phyloP scores from a whole-genome alignment of 2,113 vertebrate species.

The Entosphenus tridentatus region DNA sequence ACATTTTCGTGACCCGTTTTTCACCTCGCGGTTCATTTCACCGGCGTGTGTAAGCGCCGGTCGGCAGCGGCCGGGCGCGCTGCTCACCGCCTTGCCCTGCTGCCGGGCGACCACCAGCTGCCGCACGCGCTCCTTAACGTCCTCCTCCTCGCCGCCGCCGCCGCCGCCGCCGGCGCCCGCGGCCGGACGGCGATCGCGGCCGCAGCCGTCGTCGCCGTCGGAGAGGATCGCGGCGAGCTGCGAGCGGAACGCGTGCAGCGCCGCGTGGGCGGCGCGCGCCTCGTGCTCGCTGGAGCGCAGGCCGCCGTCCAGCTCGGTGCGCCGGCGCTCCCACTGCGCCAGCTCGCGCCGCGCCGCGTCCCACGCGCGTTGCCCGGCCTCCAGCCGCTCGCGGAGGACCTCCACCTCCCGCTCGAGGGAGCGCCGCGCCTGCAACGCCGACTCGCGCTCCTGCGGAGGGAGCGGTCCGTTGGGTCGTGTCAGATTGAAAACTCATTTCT shows the following conservation, averaged over 20 bases:
- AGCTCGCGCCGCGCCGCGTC: slow-evolving; percentile 27
- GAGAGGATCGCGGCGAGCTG: slow-evolving; percentile 24
- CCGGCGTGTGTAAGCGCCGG: too few relatives aligned
- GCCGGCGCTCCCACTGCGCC: slow-evolving; percentile 23
- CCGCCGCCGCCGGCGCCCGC: not conserved
- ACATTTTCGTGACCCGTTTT: too few relatives aligned
- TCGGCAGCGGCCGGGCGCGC: slow-evolving; percentile 9
- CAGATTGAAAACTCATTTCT: not conserved
- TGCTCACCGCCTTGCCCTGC: slow-evolving; percentile 22
- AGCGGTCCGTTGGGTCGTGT: not conserved
- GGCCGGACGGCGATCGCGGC: too few relatives aligned
- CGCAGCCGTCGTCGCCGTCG: too few relatives aligned
- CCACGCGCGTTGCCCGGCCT: slow-evolving; percentile 26
- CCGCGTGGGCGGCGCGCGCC: slow-evolving; percentile 15
- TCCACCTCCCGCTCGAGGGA: slow-evolving; percentile 30
- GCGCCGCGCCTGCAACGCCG: slow-evolving; percentile 17
- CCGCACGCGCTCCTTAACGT: slow-evolving; percentile 26
- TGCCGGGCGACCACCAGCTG: slow-evolving; percentile 21
- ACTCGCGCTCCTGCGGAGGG: slow-evolving; percentile 33
- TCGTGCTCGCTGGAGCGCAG: slow-evolving; percentile 24
- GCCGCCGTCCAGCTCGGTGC: slow-evolving; percentile 24
- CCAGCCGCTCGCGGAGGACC: slow-evolving; percentile 27
- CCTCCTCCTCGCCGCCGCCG: slow-evolving; percentile 19
- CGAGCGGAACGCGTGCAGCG: slow-evolving; percentile 25
- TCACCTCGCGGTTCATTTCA: too few relatives aligned